These are phyloP conservation scores for Coreoperca whiteheadi DNA, from an alignment of 2,113 vertebrate genomes.

Conservation along the genomic window DNA sequence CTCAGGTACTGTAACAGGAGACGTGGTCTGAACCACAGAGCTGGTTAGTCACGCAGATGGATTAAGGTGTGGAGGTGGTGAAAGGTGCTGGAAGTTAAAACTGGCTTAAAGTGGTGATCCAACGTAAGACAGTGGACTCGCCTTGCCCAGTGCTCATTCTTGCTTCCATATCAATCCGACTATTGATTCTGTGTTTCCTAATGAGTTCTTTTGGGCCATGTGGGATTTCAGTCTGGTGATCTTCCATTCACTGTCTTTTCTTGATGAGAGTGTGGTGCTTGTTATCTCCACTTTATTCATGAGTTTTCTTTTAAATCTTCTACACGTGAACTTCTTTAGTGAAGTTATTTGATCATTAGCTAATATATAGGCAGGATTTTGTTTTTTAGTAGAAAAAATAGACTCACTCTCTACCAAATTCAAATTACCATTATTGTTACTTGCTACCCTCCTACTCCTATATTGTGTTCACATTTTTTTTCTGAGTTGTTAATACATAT, in stretches of 20 bases:
- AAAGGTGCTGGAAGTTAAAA: constrained; percentile 70
- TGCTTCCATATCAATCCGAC: constrained; percentile 58
- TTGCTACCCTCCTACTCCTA: background rate
- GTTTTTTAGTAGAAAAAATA: background rate
- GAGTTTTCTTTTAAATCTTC: constrained; percentile 41
- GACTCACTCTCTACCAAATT: constrained; percentile 8
- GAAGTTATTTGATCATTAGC: constrained; percentile 59
- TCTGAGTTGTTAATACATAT: background rate
- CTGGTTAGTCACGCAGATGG: constrained; percentile 56
- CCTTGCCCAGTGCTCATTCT: constrained; percentile 49
- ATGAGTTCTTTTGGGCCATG: constrained; percentile 74
- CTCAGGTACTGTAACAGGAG: constrained; percentile 64
- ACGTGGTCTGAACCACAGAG: constrained; percentile 39
- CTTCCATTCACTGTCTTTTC: constrained; percentile 60
- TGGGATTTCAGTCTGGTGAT: constrained; percentile 70
- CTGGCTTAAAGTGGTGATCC: constrained; percentile 59
- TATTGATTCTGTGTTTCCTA: constrained; percentile 74
- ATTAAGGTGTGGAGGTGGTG: constrained; percentile 44
- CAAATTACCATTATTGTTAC: constrained; percentile 20
- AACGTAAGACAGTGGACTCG: constrained; percentile 51
- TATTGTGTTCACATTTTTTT: background rate
- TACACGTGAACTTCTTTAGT: constrained; percentile 15
- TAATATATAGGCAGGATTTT: constrained; percentile 26
- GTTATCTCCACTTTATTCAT: constrained; percentile 28
- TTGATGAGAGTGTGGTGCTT: constrained; percentile 44